Evolutionary conservation across 2,113 vertebrate genomes (phyloP).

Genomic region (Mesembrinibis cayennensis): DNA sequence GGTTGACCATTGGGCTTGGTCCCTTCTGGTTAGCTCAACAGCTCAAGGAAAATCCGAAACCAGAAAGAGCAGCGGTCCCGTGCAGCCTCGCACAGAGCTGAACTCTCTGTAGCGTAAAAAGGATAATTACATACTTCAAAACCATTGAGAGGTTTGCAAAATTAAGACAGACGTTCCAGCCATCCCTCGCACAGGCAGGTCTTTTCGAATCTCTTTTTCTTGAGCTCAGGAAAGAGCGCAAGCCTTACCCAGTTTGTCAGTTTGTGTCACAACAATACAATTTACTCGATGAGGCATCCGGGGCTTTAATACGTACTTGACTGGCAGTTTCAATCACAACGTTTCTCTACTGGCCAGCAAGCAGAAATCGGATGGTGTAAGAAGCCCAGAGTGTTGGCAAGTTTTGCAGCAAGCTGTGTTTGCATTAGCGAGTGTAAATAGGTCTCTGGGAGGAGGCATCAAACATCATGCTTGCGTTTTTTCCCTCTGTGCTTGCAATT

Average conservation of each 20-base stretch:
- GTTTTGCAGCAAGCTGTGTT: constrained; percentile 9
- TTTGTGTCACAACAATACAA: constrained; percentile 2
- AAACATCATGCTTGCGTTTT: not conserved
- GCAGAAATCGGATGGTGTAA: not conserved
- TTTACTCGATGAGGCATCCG: not conserved
- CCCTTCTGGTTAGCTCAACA: not conserved
- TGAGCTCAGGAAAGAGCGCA: not conserved
- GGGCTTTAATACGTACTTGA: not conserved
- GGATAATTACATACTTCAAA: not conserved
- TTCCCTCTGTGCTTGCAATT: not conserved
- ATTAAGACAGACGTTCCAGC: not conserved
- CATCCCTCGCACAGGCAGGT: not conserved
- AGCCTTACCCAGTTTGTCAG: not conserved
- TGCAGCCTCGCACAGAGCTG: not conserved
- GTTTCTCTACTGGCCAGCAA: not conserved
- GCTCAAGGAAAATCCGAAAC: not conserved
- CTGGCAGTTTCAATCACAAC: not conserved
- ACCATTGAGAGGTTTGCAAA: not conserved
- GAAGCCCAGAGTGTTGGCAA: not conserved
- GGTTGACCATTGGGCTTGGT: not conserved
- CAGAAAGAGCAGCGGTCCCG: not conserved
- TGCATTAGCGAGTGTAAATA: not conserved
- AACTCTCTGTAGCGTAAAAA: rapidly evolving
- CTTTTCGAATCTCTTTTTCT: not conserved
- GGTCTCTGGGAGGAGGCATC: not conserved